Percentiles rank a stretch among this genome's conserved stretches.
phyloP scores from a whole-genome alignment of 2,113 vertebrate genomes.

The Grammomys surdaster region DNA sequence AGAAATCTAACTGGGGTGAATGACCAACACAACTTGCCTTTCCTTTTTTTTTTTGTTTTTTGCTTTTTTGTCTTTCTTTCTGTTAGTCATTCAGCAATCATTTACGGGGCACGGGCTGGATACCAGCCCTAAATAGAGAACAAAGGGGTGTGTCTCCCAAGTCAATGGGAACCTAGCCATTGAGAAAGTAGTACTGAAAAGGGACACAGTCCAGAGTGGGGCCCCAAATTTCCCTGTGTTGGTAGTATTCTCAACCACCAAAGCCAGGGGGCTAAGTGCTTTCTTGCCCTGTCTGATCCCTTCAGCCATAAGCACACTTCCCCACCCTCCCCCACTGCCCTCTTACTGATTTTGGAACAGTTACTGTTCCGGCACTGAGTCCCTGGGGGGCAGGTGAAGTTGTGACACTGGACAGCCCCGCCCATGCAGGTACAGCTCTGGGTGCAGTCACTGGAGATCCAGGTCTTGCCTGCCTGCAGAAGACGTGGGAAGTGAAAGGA shows the following conservation, averaged over 20 bases:
- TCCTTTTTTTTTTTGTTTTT: no score
- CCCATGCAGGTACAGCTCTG: constrained; percentile 35
- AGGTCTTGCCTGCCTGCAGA: constrained; percentile 8
- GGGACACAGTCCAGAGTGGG: background rate
- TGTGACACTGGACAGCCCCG: constrained; percentile 82
- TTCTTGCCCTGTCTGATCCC: background rate
- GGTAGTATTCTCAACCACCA: background rate
- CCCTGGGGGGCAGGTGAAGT: constrained; percentile 83
- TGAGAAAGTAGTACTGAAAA: background rate
- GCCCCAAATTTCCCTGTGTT: background rate
- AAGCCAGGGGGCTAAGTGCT: background rate
- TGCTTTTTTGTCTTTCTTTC: background rate
- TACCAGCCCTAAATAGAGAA: background rate
- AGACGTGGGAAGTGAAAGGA: background rate
- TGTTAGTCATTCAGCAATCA: background rate
- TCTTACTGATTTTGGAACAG: constrained; percentile 85
- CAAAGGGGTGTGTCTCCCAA: background rate
- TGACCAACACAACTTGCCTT: background rate
- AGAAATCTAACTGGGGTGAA: background rate
- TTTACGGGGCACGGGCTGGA: background rate
- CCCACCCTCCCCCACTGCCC: background rate
- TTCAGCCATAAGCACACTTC: background rate
- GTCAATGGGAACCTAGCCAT: background rate
- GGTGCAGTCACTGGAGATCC: background rate
- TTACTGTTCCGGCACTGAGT: constrained; percentile 82